Evolutionary conservation across 2,888 invertebrate species (phyloP).

Genomic region (Ctenicera cuprea): DNA sequence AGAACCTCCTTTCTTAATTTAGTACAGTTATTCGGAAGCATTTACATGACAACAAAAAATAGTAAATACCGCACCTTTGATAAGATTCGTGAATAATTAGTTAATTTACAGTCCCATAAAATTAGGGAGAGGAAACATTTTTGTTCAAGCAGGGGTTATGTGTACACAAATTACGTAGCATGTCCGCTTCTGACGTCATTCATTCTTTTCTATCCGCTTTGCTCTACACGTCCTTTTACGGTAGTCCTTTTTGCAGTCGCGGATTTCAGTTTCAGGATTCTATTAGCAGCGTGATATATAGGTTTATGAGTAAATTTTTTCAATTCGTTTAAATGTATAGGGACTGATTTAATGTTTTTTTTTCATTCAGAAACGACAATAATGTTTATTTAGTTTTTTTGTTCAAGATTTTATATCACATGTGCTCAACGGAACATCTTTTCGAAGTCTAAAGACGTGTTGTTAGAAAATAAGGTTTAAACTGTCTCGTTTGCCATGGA

Average conservation of each 20-base stretch:
- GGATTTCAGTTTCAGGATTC: background rate
- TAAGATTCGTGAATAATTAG: conserved; percentile 23
- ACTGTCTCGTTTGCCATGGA: conserved; percentile 3
- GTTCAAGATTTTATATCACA: too few relatives aligned
- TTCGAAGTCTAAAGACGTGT: conserved; percentile 3
- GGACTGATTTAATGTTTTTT: background rate
- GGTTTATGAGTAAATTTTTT: conserved; percentile 15
- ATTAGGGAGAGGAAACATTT: conserved; percentile 20
- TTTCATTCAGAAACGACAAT: background rate
- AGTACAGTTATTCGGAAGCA: background rate
- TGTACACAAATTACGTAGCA: conserved; percentile 25
- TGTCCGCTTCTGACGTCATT: conserved; percentile 25
- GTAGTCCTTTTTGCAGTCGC: background rate
- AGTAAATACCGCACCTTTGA: conserved; percentile 2
- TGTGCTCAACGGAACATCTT: background rate
- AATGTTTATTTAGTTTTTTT: background rate
- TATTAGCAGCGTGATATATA: background rate
- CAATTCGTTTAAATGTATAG: background rate
- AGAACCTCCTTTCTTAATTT: background rate
- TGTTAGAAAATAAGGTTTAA: conserved; percentile 4
- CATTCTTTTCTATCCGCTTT: background rate
- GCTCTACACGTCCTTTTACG: background rate
- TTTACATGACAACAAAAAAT: background rate
- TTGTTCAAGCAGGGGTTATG: conserved; percentile 7
- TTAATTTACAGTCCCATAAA: conserved; percentile 22